A percentile compares a stretch with the other conserved stretches of the same genome.
These are phyloP conservation scores for Barnardius zonarius DNA, from an alignment of 2,113 vertebrate genomes.

Conservation along the genomic window DNA sequence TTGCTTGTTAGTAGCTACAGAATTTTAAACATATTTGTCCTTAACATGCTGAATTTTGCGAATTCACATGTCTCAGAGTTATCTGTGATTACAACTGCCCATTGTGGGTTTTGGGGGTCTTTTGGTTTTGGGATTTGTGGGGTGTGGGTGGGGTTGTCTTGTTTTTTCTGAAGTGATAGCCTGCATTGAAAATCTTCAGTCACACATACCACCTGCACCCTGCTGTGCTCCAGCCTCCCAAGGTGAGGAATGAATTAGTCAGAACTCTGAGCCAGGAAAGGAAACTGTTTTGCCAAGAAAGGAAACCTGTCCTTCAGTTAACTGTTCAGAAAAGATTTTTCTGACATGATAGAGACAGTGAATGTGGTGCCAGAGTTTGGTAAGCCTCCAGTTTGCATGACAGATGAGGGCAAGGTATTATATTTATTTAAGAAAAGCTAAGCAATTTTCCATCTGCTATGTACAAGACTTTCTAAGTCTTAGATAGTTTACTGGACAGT, in stretches of 20 bases:
- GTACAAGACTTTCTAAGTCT: background rate
- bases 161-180: background rate
- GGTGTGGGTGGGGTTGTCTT: too few relatives aligned
- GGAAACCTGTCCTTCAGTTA: background rate
- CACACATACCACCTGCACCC: too few relatives aligned
- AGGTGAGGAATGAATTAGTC: background rate
- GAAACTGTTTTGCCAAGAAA: background rate
- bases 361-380: background rate
- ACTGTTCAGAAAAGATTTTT: background rate
- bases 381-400: background rate
- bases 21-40: background rate
- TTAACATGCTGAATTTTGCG: background rate
- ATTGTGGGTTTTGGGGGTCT: background rate
- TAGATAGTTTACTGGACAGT: background rate
- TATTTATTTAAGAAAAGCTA: background rate
- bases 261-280: background rate
- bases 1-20: background rate
- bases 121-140: background rate
- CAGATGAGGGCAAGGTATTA: background rate
- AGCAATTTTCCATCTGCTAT: background rate
- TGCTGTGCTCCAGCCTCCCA: fast-evolving
- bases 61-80: background rate
- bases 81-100: background rate
- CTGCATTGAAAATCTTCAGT: background rate
- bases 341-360: background rate